phyloP scores from a whole-genome alignment of 2,113 vertebrate species.

The Tautogolabrus adspersus region DNA sequence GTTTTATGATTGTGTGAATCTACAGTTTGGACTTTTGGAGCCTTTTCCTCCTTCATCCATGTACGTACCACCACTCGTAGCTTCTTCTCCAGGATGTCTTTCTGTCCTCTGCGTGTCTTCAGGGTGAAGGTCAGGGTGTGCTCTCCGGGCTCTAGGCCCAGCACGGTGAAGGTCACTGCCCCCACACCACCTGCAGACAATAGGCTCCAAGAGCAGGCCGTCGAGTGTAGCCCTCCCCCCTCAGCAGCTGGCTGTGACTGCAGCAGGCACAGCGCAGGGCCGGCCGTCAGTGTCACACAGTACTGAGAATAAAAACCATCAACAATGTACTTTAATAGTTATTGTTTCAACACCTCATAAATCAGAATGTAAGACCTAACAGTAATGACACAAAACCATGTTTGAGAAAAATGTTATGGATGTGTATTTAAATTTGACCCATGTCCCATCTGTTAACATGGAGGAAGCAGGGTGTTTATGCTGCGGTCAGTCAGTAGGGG shows the following conservation, averaged over 20 bases:
- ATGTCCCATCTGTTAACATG: too few species aligned
- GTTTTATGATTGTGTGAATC: not conserved
- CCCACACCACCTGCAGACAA: constrained; percentile 71
- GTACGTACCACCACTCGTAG: constrained; percentile 89
- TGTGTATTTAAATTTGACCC: too few species aligned
- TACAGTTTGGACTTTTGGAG: not conserved
- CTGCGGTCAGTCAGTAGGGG: too few species aligned
- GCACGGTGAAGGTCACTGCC: constrained; percentile 83
- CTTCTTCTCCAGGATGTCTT: constrained; percentile 85
- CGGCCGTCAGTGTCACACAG: constrained; percentile 84
- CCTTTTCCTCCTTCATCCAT: not conserved
- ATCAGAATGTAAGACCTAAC: too few species aligned
- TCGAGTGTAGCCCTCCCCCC: constrained; percentile 4
- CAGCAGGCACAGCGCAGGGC: constrained; percentile 86
- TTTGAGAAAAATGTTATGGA: too few species aligned
- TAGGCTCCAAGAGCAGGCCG: constrained; percentile 22
- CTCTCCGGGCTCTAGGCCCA: constrained; percentile 88
- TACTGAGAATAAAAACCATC: constrained; percentile 77
- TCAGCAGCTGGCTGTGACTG: constrained; percentile 50
- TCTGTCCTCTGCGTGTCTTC: not conserved
- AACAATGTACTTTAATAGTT: not conserved
- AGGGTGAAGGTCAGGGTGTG: constrained; percentile 90
- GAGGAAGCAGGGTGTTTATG: too few species aligned
- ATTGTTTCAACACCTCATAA: too few species aligned
- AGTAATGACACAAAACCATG: too few species aligned